These are phyloP conservation scores for Andricus grossulariae DNA, from an alignment of 1,140 invertebrate species.

Conservation along the genomic window DNA sequence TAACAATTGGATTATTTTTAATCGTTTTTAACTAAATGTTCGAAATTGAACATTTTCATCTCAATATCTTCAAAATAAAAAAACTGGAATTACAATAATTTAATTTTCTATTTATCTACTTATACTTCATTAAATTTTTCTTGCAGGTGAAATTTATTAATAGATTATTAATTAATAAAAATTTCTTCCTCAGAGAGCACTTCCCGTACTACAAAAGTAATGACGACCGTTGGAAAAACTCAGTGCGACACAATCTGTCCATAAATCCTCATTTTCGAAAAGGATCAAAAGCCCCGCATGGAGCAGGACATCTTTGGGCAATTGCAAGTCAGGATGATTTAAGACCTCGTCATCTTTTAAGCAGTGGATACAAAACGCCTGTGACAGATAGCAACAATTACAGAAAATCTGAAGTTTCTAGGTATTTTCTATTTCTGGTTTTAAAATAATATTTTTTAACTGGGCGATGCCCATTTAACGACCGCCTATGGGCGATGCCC, in stretches of 20 bases:
- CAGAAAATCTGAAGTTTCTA: constrained; percentile 41
- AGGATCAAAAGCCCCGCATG: constrained; percentile 87
- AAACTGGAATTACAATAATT: too few relatives aligned
- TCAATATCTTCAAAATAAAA: too few relatives aligned
- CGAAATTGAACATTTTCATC: too few relatives aligned
- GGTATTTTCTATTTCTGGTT: neutral
- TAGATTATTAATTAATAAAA: constrained; percentile 32
- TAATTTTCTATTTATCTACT: too few relatives aligned
- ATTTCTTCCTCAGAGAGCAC: constrained; percentile 81
- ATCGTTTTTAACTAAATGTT: too few relatives aligned
- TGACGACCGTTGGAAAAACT: constrained; percentile 94
- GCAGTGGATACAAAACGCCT: constrained; percentile 47
- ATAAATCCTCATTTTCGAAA: constrained; percentile 94
- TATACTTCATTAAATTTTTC: too few relatives aligned
- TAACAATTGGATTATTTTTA: too few relatives aligned
- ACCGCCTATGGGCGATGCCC: too few relatives aligned
- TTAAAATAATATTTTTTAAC: too few relatives aligned
- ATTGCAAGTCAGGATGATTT: constrained; percentile 80
- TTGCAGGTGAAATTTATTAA: too few relatives aligned
- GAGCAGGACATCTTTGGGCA: constrained; percentile 91
- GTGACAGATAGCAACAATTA: constrained; percentile 30
- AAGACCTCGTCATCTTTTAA: constrained; percentile 66
- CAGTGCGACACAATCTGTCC: constrained; percentile 89
- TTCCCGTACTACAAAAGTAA: constrained; percentile 91
- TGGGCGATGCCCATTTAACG: too few relatives aligned